Base-by-base conservation (phyloP, 2,797 vertebrate species). In the Spinibarbus caldwelli region DNA sequence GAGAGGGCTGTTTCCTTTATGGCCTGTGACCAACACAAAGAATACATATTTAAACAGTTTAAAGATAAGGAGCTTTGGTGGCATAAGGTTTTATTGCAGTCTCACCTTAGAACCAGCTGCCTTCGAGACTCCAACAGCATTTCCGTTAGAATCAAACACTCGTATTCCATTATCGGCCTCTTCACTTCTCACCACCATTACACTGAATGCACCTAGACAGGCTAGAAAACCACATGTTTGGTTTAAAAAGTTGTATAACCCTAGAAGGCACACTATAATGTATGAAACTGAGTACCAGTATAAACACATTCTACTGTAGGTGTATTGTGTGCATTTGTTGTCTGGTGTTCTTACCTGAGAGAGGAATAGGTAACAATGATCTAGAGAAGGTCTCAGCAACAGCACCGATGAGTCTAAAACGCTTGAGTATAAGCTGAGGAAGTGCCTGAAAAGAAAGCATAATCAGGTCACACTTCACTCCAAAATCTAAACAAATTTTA, bases 81-180 rank as follows among this genome's bases (percentile, higher is more conserved):
- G 31, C 31, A 73, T 26, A 29, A 19, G 47, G 7, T 64, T 73
- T 64, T 34, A 54, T 19, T n/a, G 43, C 31, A 52, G 1, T 15
- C 90, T 78, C 88, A 97, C 98, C 96, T 98, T 97, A 52, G 92
- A 80, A 87, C 94, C 97, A 19, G 97, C 97, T 87, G 91, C 94
- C 89, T 92, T 92, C 6, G 97, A 98, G 77, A 95, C 29, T 84
- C 97, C 97, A 0, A 97, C 84, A 23, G 94, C 86, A 1, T 94
- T 95, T 83, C 97, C 97, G 21, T 92, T 94, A 73, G 91, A 93
- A 89, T 98, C 96, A 92, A 96, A 96, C 86, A 99, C 95, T 86
- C 94, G 90, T 89, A 98, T 96, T 23, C 97, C 98, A 2, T 90
- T 89, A 7, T 95, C 90, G 4, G 88, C 78, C 89, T 98, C 97